Evolutionary conservation across 2,113 vertebrate genomes (phyloP).

Genomic region (Labeo catla): DNA sequence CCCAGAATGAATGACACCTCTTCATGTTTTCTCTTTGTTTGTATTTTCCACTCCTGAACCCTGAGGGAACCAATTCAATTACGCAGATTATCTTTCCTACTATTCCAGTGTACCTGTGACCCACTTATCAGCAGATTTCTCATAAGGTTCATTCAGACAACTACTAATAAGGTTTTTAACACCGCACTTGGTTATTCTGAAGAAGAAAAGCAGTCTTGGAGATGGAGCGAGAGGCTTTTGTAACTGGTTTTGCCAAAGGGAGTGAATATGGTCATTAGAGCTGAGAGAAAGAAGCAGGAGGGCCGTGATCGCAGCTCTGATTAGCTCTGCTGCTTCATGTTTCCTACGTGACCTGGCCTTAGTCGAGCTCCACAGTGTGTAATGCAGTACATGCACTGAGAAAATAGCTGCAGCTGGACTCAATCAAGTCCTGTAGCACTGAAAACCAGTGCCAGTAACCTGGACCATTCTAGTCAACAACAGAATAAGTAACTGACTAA

Average conservation of each 20-base stretch:
- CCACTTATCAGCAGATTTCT: conserved; percentile 24
- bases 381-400: neutral
- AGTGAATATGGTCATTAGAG: conserved; percentile 47
- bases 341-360: conserved; percentile 48
- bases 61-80: neutral
- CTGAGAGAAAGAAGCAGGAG: conserved; percentile 27
- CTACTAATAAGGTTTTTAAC: neutral
- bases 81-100: neutral
- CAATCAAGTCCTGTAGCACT: neutral
- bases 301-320: conserved; percentile 51
- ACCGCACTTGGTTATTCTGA: neutral
- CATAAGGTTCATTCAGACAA: neutral
- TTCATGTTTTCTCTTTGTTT: conserved; percentile 16
- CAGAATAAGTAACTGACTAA: neutral
- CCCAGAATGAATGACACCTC: neutral
- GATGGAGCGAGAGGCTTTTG: neutral
- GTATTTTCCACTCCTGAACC: neutral
- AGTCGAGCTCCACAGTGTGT: conserved; percentile 40
- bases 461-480: neutral
- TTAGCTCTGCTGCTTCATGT: conserved; percentile 50
- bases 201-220: neutral
- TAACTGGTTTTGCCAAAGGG: conserved; percentile 8
- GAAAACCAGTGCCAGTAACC: neutral
- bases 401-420: conserved; percentile 35
- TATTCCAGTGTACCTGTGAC: conserved; percentile 5